Percentiles rank a stretch among this genome's conserved stretches.
Conservation (phyloP, 2,113 vertebrate genomes). For the Jacana jacana region DNA sequence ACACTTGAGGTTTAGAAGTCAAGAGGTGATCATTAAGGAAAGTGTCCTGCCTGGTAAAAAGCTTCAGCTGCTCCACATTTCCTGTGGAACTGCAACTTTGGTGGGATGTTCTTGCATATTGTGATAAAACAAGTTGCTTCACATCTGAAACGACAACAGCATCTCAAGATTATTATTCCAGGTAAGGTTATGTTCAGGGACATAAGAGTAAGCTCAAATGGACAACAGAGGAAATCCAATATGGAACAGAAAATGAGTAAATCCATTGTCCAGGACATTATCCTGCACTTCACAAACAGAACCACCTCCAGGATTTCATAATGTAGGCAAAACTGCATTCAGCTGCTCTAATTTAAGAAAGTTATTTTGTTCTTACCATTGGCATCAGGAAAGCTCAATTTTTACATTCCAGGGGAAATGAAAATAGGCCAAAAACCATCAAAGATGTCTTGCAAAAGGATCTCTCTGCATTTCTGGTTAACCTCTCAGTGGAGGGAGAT, state of each 20-base stretch:
- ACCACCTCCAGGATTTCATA: neutral
- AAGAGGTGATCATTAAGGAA: neutral
- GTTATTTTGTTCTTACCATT: neutral
- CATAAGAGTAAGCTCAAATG: neutral
- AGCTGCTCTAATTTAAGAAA: neutral
- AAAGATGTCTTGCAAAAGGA: neutral
- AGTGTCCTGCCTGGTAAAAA: neutral
- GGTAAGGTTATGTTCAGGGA: neutral
- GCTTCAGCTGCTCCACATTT: conserved; percentile 1
- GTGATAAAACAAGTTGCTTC: neutral
- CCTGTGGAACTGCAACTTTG: neutral
- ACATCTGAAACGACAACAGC: conserved; percentile 13
- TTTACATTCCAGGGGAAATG: neutral
- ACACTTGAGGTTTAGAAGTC: neutral
- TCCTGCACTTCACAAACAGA: neutral
- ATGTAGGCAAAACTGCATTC: neutral
- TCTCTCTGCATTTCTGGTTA: neutral
- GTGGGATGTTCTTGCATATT: neutral
- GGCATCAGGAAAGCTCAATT: neutral
- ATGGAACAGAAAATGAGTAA: neutral
- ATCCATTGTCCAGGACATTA: neutral
- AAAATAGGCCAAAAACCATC: neutral
- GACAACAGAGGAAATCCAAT: neutral
- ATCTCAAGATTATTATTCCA: neutral
- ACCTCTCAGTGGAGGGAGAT: neutral